Base-by-base conservation (phyloP, 2,888 invertebrate species). In the Scaptodrosophila latifasciaeformis region DNA sequence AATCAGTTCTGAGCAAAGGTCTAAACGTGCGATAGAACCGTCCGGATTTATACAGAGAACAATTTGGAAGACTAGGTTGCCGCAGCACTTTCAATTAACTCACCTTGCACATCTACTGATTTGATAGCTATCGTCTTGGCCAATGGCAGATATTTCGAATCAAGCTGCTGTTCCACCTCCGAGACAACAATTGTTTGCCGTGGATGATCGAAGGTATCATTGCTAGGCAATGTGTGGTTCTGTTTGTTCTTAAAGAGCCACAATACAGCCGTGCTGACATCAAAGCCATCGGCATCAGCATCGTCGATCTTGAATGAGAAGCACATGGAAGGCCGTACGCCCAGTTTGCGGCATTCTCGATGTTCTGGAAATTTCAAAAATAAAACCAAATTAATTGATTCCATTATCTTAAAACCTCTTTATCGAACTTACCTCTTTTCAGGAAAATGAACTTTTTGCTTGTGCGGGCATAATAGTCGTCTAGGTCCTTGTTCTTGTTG, bases 361-460 rank as follows among this genome's bases (percentile, higher is more conserved):
- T 87, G 86, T 70, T 89, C 90, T 90, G 71, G 24, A 85, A 82
- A 21, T 24, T 21, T 12, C n/a, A 40, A 12, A 5, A 18, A 49
- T 3, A 13, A 40, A 48, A 24, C 18, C 15, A 46, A 29, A 9
- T 12, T 10, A 17, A 5, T 21, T 35, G 10, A 31, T 10, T 55
- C 9, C 1, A 6, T n/a, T 6, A 15, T 2, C 6, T 30, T 17
- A 7, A n/a, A 19, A 2, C 5, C 9, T 21, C 4, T 0, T 13
- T 12, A 10, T 19, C 1, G n/a, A 18, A 70, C 86, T 85, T 84
- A 94, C 93, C 93, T 90, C 92, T 91, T 76, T 91, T 91, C 0
- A 94, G 91, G 71, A 95, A 93, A 39, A 95, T 91, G 43, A 94
- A 93, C 69, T 94, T 93, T 87, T 94, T 93, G 63, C 93, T 93